Conservation (phyloP, 2,888 invertebrate species). For the Drosophila algonquin region DNA sequence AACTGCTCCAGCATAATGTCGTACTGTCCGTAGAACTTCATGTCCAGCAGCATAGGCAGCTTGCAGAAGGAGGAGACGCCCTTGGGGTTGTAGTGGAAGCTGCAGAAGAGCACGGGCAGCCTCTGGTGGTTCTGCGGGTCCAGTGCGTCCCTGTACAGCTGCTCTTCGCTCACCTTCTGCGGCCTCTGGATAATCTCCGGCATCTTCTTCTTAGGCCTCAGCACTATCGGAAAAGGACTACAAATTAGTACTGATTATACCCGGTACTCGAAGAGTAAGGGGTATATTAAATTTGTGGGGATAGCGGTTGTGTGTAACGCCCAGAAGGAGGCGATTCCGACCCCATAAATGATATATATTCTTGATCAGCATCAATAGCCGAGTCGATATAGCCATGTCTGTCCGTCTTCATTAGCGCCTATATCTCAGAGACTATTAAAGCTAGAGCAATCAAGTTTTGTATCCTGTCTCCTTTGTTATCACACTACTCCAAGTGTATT, state of each 20-base stretch:
- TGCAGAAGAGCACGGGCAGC: conserved; percentile 94
- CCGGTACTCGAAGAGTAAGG: too few relatives aligned
- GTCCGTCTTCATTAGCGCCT: too few relatives aligned
- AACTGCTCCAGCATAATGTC: conserved; percentile 98
- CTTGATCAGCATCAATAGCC: too few relatives aligned
- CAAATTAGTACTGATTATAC: background rate
- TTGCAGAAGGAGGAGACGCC: conserved; percentile 83
- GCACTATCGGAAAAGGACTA: conserved; percentile 62
- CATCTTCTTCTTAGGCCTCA: conserved; percentile 67
- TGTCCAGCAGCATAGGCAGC: conserved; percentile 85
- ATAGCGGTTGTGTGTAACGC: too few relatives aligned
- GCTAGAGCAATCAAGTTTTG: too few relatives aligned
- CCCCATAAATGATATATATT: too few relatives aligned
- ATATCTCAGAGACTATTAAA: too few relatives aligned
- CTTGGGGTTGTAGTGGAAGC: conserved; percentile 84
- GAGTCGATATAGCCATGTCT: too few relatives aligned
- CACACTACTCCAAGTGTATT: too few relatives aligned
- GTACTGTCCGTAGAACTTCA: conserved; percentile 97
- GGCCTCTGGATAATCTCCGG: conserved; percentile 74
- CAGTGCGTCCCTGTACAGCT: conserved; percentile 87
- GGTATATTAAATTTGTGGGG: too few relatives aligned
- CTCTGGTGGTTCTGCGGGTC: conserved; percentile 93
- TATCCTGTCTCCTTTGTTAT: too few relatives aligned
- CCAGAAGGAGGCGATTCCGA: too few relatives aligned
- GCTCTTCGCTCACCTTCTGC: conserved; percentile 80